Base-by-base conservation (phyloP, 2,888 invertebrate species). In the Cephus pulcher region DNA sequence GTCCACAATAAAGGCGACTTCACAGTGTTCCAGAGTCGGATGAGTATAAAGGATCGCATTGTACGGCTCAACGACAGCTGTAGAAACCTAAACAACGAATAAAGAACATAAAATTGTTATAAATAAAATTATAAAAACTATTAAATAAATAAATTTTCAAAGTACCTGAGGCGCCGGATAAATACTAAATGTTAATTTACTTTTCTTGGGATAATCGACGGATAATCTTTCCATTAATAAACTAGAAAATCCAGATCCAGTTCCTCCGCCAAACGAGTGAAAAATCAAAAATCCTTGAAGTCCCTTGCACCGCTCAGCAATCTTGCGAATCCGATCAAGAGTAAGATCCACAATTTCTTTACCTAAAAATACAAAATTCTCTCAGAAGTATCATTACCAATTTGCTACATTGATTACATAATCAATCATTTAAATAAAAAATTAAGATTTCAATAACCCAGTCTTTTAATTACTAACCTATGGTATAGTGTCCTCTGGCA, bases 141-240 rank as follows among this genome's bases (percentile, higher is more conserved):
- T 30, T 30, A 71, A 30, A 30, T 2, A 40, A 4, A 1, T 15
- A 23, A 56, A 56, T 9, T 15, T 56, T 23, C 23, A 23, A 70
- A 34, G 33, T 92, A 96, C 97, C 93, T 97, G 97, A 23, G 98
- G 98, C 37, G 98, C 98, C 30, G 98, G 98, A 91, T 98, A 98
- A 87, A 98, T 97, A 81, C 97, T 96, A 92, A 98, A 98, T 91
- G 97, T 97, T 33, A 98, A 93, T 91, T 98, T 98, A 76, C 97
- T 97, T 92, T 97, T 97, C 93, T 98, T 98, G 83, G 98, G 97
- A 92, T 97, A 98, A 92, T 98, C 98, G 1, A 97, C 97, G 74
- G 97, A 97, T 70, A 98, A 94, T 76, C 97, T 94, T 92, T 98
- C 98, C 98, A 98, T 98, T 83, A 98, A 93, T 83, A 98, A 93